phyloP scores from a whole-genome alignment of 2,797 vertebrate species.

The Pseudocheirus occidentalis region DNA sequence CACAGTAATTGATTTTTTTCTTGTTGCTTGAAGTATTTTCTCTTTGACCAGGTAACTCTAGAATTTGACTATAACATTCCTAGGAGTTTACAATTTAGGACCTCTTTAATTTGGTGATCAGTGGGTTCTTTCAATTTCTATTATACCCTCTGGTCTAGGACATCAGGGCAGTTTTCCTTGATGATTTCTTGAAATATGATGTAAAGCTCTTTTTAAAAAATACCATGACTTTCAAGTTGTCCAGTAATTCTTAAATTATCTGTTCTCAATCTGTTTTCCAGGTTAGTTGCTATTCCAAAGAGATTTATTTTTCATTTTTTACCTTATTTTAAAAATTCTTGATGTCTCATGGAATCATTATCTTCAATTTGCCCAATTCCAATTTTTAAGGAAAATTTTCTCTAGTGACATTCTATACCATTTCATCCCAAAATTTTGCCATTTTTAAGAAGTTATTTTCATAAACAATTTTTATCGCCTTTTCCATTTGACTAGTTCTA shows the following conservation, averaged over 20 bases:
- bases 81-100: background rate
- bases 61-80: background rate
- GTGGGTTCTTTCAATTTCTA: background rate
- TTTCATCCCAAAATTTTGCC: background rate
- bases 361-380: background rate
- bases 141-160: background rate
- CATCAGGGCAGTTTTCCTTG: background rate
- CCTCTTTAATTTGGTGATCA: background rate
- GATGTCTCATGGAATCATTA: no score
- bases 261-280: background rate
- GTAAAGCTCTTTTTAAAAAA: no score
- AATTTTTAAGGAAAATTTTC: background rate
- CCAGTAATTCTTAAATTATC: no score
- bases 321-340: no score
- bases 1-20: background rate
- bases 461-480: background rate
- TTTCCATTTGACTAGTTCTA: background rate
- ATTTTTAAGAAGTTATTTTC: background rate
- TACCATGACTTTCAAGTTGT: no score
- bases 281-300: no score
- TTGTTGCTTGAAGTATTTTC: background rate
- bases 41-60: background rate
- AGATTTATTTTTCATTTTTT: no score
- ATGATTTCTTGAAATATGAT: background rate
- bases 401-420: background rate